These are phyloP conservation scores for Dasysyrphus albostriatus DNA, from an alignment of 2,888 invertebrate species.

Conservation along the genomic window DNA sequence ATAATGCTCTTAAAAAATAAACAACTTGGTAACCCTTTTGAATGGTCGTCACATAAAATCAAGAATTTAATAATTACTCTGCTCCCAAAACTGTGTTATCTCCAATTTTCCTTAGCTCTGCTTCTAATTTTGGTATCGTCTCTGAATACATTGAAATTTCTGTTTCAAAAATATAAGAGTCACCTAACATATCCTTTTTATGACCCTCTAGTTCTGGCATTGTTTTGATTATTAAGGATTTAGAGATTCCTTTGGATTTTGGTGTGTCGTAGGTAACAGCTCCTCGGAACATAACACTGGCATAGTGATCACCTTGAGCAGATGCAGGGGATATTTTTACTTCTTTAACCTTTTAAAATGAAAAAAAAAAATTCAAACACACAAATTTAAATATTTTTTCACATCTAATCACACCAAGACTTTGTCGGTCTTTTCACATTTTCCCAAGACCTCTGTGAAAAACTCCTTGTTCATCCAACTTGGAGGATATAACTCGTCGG, in stretches of 20 bases:
- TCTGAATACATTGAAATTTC: slow-evolving; percentile 79
- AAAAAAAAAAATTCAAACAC: background rate
- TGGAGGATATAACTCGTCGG: slow-evolving; percentile 73
- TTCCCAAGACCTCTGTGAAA: slow-evolving; percentile 63
- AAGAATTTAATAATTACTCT: slow-evolving; percentile 46
- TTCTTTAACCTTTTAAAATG: slow-evolving; percentile 5
- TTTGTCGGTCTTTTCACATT: slow-evolving; percentile 58
- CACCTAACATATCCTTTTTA: slow-evolving; percentile 77
- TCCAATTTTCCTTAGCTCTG: slow-evolving; percentile 75
- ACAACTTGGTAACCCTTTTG: background rate
- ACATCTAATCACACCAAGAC: slow-evolving; percentile 49
- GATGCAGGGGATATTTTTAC: slow-evolving; percentile 68
- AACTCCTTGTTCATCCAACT: slow-evolving; percentile 74
- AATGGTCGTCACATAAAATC: background rate
- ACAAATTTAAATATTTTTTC: background rate
- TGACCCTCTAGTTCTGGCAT: slow-evolving; percentile 78
- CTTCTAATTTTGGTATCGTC: slow-evolving; percentile 78
- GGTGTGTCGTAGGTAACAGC: slow-evolving; percentile 22
- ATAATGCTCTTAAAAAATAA: background rate
- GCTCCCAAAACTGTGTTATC: slow-evolving; percentile 75
- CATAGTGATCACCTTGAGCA: slow-evolving; percentile 76
- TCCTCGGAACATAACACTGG: slow-evolving; percentile 77
- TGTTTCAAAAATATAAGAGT: slow-evolving; percentile 77
- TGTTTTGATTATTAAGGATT: slow-evolving; percentile 78
- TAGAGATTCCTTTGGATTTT: background rate